Base-by-base conservation (phyloP, 2,797 vertebrate species). In the Rousettus madagascariensis region DNA sequence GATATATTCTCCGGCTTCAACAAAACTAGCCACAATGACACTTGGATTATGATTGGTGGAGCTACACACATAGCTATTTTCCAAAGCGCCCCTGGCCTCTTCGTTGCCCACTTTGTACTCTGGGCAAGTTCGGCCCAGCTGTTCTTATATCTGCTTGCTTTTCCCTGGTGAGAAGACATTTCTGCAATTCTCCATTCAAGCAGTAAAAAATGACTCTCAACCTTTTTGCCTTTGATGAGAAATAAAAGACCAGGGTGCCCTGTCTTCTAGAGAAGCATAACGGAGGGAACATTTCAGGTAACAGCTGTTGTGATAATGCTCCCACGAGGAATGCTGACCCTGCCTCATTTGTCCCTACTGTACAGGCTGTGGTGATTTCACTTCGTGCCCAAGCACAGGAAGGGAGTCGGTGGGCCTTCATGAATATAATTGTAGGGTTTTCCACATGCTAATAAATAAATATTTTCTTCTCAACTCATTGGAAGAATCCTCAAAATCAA, bases 171-270 rank as follows among this genome's bases (percentile, higher is more conserved):
- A 84, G 53, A 26, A 17, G 71, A 66, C 36, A 20, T 68, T 57
- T 83, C 24, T 69, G n/a, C 68, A 72, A 83, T 80, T 92, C 49
- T 49, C 69, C 49, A 91, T 53, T 86, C 68, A 72, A 20, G 84
- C 30, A 22, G 72, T 95, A 96, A 96, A 94, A 63, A 97, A 36
- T 82, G 90, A 57, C 94, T 98, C 96, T 97, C 90, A 77, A 90
- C 95, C 96, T 77, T 96, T 95, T 93, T 36, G 86, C 92, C 80
- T 97, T 15, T 91, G 89, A 97, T 79, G 95, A 89, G 91, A 97
- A 98, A 97, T 93, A 78, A 98, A 97, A 98, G 97, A 97, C 97
- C 96, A 96, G 46, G 95, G 49, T 28, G 19, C 96, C 69, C 72
- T 89, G 94, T 57, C 84, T 97, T 97, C 93, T 69, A 74, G 92